phyloP scores from a whole-genome alignment of 2,888 invertebrate species.

The Dynastes grantii region DNA sequence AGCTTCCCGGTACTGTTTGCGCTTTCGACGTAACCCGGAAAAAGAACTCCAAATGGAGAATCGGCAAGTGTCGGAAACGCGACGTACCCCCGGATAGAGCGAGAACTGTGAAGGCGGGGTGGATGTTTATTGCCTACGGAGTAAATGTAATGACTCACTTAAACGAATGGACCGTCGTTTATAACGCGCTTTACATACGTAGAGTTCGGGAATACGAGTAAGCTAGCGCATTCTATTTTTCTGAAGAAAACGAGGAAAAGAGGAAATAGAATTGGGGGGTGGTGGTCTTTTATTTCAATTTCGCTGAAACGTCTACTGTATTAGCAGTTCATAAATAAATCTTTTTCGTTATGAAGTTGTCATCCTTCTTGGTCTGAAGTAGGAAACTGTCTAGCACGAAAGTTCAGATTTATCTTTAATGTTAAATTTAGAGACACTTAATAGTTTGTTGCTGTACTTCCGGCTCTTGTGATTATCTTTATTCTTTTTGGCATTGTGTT shows the following conservation, averaged over 20 bases:
- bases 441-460: no score
- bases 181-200: constrained; percentile 30
- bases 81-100: not conserved
- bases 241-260: not conserved
- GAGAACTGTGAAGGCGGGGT: not conserved
- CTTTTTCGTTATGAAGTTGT: not conserved
- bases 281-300: constrained; percentile 33
- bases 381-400: no score
- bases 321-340: constrained; percentile 18
- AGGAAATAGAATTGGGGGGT: not conserved
- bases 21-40: not conserved
- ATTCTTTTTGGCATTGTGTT: no score
- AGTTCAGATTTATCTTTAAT: no score
- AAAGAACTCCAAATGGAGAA: not conserved
- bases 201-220: not conserved
- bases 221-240: no score
- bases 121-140: constrained; percentile 24
- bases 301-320: not conserved
- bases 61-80: not conserved
- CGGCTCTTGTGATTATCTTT: no score
- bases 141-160: constrained; percentile 31
- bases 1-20: not conserved
- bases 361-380: no score
- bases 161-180: constrained; percentile 28
- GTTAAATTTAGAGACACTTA: no score